Conservation (phyloP, 2,888 invertebrate genomes). For the Synergus itoensis region DNA sequence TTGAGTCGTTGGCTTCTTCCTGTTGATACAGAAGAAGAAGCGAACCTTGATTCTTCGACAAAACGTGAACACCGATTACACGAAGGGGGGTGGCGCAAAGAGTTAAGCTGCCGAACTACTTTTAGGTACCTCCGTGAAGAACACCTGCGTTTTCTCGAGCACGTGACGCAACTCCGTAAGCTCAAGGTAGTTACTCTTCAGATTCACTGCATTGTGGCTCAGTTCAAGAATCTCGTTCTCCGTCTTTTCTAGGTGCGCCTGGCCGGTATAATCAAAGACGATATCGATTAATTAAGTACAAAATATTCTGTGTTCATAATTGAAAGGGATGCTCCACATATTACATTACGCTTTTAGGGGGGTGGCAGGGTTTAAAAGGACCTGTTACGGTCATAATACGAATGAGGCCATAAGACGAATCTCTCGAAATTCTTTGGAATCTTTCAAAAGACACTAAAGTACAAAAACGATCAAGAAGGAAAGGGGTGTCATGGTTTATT, state of each 20-base stretch:
- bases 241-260: conserved; percentile 96
- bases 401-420: no score
- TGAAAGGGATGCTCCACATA: no score
- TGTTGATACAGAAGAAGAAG: conserved; percentile 79
- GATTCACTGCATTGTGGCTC: conserved; percentile 93
- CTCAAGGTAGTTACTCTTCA: conserved; percentile 95
- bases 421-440: no score
- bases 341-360: no score
- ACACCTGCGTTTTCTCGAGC: conserved; percentile 93
- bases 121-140: conserved; percentile 86
- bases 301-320: no score
- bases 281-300: conserved; percentile 28
- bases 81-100: conserved; percentile 60
- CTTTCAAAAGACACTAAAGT: no score
- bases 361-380: no score
- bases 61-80: conserved; percentile 73
- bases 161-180: conserved; percentile 95
- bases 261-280: conserved; percentile 47
- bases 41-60: conserved; percentile 75
- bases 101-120: conserved; percentile 64
- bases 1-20: conserved; percentile 83
- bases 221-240: conserved; percentile 97
- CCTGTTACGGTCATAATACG: no score
- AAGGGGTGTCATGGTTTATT: no score
- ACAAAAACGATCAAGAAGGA: no score